Evolutionary conservation across 2,113 vertebrate species (phyloP), one percentile per base, ranked within the genome.

Genomic region (Pituophis catenifer): DNA sequence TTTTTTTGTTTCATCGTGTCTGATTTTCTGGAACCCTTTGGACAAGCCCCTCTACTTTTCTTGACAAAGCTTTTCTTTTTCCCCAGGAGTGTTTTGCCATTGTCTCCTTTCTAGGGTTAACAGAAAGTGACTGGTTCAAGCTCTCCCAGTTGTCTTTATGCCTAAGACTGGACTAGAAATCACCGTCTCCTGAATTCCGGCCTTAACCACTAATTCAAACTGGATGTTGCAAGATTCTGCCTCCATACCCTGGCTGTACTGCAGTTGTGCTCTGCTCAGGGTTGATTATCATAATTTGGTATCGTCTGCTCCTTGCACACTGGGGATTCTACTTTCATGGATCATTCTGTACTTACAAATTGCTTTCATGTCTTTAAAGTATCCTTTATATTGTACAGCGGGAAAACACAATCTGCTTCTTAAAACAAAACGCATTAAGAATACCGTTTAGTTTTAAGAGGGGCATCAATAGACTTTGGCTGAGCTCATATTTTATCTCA

Each of bases 341-440:
- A 54, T 95, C 93, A 38, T 65, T 5, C 88, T 92, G 21, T n/a
- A 93, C 6, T 33, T 94, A 93, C 58, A 89, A 44, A 29, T 92
- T 91, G 62, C 92, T 93, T 86, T 81, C 92, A 54, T 26, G 54
- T 52, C 89, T 89, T 91, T 95, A 90, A 94, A 90, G 53, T 89
- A 38, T 86, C 93, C 89, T 7, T 91, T 62, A 15, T 52, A 93
- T 50, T 55, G 33, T 59, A 23, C 65, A 75, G n/a, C 5, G 93
- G 88, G 5, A 23, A 8, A 93, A 93, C 93, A 21, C 38, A 89
- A 59, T 21, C 55, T 33, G n/a, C n/a, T 24, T 33, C 53, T 53
- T 86, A 59, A 86, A 90, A 53, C 3, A 62, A 90, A 93, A 52
- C 8, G 19, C 65, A 86, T 86, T 53, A 62, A 55, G 21, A 86